These are phyloP conservation scores for Esox lucius DNA, from an alignment of 2,797 vertebrate genomes.

Conservation along the genomic window DNA sequence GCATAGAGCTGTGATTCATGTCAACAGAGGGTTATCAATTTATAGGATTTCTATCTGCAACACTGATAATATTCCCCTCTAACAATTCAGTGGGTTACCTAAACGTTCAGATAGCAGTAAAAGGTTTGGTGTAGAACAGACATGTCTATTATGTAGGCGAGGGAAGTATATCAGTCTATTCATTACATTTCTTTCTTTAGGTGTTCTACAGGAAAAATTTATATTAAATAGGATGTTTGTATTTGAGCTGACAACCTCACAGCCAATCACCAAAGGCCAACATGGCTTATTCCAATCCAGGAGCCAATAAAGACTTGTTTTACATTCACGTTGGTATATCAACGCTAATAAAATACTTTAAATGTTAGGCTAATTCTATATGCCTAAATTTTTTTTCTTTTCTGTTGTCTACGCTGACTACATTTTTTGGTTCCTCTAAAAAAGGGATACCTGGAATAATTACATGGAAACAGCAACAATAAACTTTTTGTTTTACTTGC, in stretches of 20 bases:
- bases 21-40: background rate
- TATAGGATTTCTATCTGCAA: background rate
- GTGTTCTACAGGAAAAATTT: conserved; percentile 4
- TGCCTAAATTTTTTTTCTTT: too few species aligned
- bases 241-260: background rate
- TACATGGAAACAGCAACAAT: too few species aligned
- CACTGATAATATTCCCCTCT: background rate
- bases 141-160: background rate
- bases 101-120: background rate
- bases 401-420: too few species aligned
- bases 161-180: background rate
- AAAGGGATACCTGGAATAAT: too few species aligned
- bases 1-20: background rate
- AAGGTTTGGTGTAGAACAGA: background rate
- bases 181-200: conserved; percentile 4
- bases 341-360: conserved; percentile 7
- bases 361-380: background rate
- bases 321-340: background rate
- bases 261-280: conserved; percentile 29
- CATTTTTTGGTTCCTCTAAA: too few species aligned
- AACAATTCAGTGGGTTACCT: background rate
- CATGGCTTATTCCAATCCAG: background rate
- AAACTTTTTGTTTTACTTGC: background rate
- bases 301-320: background rate
- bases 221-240: background rate